Conservation (phyloP, 2,888 invertebrate genomes). For the Tenthredo notha region DNA sequence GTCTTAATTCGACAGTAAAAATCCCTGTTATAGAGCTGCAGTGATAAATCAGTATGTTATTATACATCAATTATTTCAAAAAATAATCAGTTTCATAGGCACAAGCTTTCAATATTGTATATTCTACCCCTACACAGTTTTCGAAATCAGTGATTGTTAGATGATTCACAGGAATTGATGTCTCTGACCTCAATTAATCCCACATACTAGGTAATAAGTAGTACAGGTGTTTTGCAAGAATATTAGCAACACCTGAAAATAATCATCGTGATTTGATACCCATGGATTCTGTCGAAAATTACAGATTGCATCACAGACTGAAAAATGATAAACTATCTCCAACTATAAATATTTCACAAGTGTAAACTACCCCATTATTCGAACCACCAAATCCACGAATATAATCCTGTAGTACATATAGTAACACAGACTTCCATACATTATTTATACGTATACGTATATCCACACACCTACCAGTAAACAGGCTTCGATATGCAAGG, state of each 20-base stretch:
- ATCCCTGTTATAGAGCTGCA: not conserved
- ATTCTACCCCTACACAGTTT: not conserved
- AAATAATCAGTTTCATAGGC: not conserved
- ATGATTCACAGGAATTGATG: not conserved
- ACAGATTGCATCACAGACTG: not conserved
- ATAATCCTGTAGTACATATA: not conserved
- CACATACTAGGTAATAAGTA: not conserved
- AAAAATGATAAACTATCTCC: constrained; percentile 1
- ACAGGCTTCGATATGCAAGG: constrained; percentile 20
- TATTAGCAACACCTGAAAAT: not conserved
- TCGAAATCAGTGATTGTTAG: not conserved
- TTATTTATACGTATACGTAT: not conserved
- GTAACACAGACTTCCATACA: not conserved
- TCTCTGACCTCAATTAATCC: not conserved
- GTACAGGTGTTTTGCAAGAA: not conserved
- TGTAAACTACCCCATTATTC: not conserved
- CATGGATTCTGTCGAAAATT: not conserved
- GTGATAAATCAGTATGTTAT: not conserved
- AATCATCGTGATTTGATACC: not conserved
- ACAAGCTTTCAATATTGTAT: not conserved
- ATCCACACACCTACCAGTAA: not conserved
- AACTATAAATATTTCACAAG: constrained; percentile 11
- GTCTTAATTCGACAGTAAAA: not conserved
- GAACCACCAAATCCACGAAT: constrained; percentile 12
- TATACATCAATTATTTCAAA: not conserved